phyloP scores from a whole-genome alignment of 1,140 invertebrate genomes.

The Rhopalosiphum maidis region DNA sequence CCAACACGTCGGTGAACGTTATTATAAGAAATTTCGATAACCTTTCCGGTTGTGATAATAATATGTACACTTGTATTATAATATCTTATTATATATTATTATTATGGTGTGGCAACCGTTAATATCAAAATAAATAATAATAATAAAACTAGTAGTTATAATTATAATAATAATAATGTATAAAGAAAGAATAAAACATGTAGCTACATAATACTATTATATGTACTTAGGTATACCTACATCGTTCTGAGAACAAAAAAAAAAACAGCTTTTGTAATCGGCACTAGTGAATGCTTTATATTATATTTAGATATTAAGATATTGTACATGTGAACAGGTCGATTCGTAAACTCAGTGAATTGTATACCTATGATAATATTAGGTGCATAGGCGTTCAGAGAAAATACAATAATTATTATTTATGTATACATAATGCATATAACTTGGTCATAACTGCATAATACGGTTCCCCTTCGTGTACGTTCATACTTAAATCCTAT shows the following conservation, averaged over 20 bases:
- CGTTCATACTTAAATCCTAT: neutral
- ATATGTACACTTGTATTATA: neutral
- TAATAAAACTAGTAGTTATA: conserved; percentile 1
- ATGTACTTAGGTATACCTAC: neutral
- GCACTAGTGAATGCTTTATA: neutral
- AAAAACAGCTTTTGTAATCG: neutral
- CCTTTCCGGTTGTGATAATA: conserved; percentile 18
- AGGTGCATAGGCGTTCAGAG: neutral
- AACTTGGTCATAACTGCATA: neutral
- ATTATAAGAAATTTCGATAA: conserved; percentile 4
- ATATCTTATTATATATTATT: neutral
- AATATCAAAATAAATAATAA: conserved; percentile 23
- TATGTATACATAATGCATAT: neutral
- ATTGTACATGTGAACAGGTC: neutral
- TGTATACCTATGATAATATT: neutral
- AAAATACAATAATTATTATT: conserved; percentile 1
- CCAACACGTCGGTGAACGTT: neutral
- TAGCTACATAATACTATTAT: neutral
- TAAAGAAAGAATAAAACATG: neutral
- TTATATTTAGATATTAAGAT: neutral
- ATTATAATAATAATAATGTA: neutral
- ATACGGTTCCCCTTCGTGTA: neutral
- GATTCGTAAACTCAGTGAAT: neutral
- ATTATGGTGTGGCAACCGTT: neutral
- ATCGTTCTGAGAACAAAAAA: conserved; percentile 11